These are phyloP conservation scores for Schizothorax lantsangensis DNA, from an alignment of 2,797 vertebrate genomes.

Conservation along the genomic window DNA sequence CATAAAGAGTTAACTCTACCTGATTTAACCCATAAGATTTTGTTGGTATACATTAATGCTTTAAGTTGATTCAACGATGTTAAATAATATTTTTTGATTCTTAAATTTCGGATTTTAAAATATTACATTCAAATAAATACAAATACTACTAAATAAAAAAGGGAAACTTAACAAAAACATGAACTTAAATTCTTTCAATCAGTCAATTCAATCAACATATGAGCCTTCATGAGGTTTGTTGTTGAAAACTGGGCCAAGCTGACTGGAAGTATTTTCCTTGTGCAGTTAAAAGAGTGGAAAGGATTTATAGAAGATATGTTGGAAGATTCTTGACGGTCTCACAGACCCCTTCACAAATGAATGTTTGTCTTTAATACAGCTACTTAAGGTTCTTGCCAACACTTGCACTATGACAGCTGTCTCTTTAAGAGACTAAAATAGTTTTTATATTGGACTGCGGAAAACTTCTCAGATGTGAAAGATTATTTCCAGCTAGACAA, in stretches of 20 bases:
- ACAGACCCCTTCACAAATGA: slow-evolving; percentile 37
- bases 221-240: neutral
- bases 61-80: neutral
- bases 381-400: slow-evolving; percentile 27
- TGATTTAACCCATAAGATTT: neutral
- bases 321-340: slow-evolving; percentile 13
- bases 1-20: neutral
- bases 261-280: neutral
- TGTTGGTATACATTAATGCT: neutral
- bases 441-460: slow-evolving; percentile 3
- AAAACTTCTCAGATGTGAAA: slow-evolving; percentile 31
- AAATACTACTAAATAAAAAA: neutral
- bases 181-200: neutral
- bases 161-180: neutral
- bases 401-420: slow-evolving; percentile 16
- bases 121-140: neutral
- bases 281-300: slow-evolving; percentile 10
- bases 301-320: slow-evolving; percentile 10
- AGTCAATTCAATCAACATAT: neutral
- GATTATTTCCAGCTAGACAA: slow-evolving; percentile 18
- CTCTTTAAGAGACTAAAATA: slow-evolving; percentile 22
- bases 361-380: slow-evolving; percentile 37
- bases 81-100: neutral
- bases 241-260: neutral
- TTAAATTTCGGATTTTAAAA: neutral